Evolutionary conservation across 2,113 vertebrate genomes (phyloP), one percentile per base, ranked within the genome.

Genomic region (Crotalus tigris): DNA sequence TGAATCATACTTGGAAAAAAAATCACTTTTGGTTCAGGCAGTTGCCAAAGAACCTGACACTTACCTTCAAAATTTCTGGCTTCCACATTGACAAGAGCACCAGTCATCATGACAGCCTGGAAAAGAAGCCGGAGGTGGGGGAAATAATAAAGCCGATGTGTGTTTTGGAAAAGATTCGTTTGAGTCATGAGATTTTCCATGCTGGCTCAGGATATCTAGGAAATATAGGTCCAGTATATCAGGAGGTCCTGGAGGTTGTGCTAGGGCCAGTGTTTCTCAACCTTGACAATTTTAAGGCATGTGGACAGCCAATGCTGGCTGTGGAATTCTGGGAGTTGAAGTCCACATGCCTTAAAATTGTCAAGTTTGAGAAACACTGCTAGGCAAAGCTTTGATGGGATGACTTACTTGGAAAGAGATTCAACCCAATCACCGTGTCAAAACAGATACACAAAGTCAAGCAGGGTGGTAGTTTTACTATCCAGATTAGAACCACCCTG

Each of bases 1-100:
- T 39, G 15, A 81, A 39, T 57, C 55, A 57, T 19, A 33, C 33
- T 81, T 39, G 33, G 64, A 0, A 1, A 5, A 39, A 64, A 7
- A 75, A 33, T 81, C 69, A 1, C n/a, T 39, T 81, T 39, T 81
- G 69, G 15, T 81, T 81, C 69, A 39, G 69, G 15, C 69, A 19
- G 17, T 81, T 81, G 69, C 69, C 69, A 39, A 81, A 19, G 69
- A 81, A 81, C n/a, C 69, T 39, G 69, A 81, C 33, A 7, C 21
- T 94, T 95, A 99, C 99, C 99, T 96, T 99, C 99, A 87, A 98
- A 99, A 95, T 99, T 98, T 90, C 98, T 97, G 92, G 98, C 97
- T 94, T 99, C 99, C 90, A 99, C 89, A 75, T 98, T 96, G 91
- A 98, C 95, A 2, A 91, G 94, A 51, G 96, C 94, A 26, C 97